Conservation (phyloP, 1,140 invertebrate genomes). For the Goniozus legneri region DNA sequence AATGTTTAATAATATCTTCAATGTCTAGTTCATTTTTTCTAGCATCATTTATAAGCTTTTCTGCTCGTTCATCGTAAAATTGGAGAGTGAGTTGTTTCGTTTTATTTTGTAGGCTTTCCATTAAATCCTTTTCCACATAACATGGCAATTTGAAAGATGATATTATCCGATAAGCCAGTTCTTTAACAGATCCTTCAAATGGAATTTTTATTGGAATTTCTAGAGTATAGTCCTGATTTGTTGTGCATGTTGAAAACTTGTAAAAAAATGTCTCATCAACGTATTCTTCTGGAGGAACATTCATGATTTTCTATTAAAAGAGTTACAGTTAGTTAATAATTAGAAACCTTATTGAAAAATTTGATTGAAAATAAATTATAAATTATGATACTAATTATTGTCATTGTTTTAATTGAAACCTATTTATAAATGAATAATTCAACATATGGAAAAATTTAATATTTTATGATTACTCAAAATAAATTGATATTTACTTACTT, state of each 20-base stretch:
- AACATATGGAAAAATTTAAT: too few species aligned
- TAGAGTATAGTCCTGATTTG: slow-evolving; percentile 57
- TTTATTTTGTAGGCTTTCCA: slow-evolving; percentile 52
- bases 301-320: slow-evolving; percentile 11
- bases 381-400: background rate
- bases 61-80: slow-evolving; percentile 58
- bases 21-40: slow-evolving; percentile 59
- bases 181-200: slow-evolving; percentile 57
- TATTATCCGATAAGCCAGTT: slow-evolving; percentile 66
- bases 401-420: too few species aligned
- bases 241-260: slow-evolving; percentile 60
- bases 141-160: slow-evolving; percentile 69
- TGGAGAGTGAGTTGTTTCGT: slow-evolving; percentile 55
- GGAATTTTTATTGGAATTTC: slow-evolving; percentile 64
- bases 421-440: too few species aligned
- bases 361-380: too few species aligned
- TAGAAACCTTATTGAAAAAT: background rate
- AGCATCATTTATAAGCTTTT: slow-evolving; percentile 53
- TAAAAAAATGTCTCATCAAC: slow-evolving; percentile 56
- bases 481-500: too few species aligned
- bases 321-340: background rate
- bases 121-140: slow-evolving; percentile 61
- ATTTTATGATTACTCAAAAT: too few species aligned
- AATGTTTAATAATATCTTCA: slow-evolving; percentile 66
- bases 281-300: slow-evolving; percentile 44